Percentiles rank a stretch among this genome's conserved stretches.
These are phyloP conservation scores for Pelodytes ibericus DNA, from an alignment of 2,797 vertebrate genomes.

Conservation along the genomic window DNA sequence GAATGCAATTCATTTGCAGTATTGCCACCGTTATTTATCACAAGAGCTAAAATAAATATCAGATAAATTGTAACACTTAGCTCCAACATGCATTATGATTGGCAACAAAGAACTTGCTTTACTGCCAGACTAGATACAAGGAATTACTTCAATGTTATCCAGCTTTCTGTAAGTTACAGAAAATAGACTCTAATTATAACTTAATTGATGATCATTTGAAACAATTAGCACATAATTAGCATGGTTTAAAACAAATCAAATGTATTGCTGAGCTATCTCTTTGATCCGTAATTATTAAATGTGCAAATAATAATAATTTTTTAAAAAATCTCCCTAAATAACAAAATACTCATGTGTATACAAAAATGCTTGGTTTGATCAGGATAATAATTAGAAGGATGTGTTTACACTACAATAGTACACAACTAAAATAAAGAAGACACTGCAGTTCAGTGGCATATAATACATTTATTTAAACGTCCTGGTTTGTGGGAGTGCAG, in stretches of 20 bases:
- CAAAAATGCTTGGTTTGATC: background rate
- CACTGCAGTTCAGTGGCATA: background rate
- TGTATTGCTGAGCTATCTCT: conserved; percentile 16
- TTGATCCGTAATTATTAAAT: conserved; percentile 32
- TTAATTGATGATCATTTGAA: conserved; percentile 41
- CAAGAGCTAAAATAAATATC: too few relatives aligned
- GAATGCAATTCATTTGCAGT: too few relatives aligned
- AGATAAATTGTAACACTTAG: too few relatives aligned
- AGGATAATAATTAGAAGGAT: background rate
- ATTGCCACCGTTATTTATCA: too few relatives aligned
- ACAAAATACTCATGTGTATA: conserved; percentile 3
- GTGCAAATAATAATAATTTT: conserved; percentile 18
- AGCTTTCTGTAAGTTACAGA: conserved; percentile 30
- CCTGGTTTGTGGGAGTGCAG: too few relatives aligned
- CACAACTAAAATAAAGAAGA: background rate
- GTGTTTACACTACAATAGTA: background rate
- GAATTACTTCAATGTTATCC: conserved; percentile 28
- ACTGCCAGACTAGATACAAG: conserved; percentile 17
- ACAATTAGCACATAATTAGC: conserved; percentile 38
- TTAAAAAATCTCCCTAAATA: conserved; percentile 11
- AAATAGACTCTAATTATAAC: conserved; percentile 49
- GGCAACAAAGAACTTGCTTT: conserved; percentile 22
- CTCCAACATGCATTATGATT: too few relatives aligned
- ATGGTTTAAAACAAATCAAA: conserved; percentile 14
- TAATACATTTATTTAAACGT: too few relatives aligned